Evolutionary conservation across 2,113 vertebrate genomes (phyloP).

Genomic region (Dicaeum eximium): DNA sequence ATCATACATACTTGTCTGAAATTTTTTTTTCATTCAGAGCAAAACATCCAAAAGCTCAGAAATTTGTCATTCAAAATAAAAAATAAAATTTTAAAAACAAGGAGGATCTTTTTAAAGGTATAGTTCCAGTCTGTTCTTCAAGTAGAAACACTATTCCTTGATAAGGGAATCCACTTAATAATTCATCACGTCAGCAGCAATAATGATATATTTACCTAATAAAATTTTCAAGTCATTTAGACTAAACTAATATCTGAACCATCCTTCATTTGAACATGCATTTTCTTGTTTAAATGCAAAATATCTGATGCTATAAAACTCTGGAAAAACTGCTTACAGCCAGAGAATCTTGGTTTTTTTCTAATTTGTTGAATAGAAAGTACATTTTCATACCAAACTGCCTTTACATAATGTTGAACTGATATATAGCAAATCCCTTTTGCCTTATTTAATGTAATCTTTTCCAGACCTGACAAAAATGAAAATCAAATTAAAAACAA

Average conservation of each 20-base stretch:
- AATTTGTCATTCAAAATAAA: neutral
- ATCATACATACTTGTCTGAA: neutral
- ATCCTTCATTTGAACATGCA: neutral
- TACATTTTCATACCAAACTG: neutral
- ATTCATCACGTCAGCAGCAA: neutral
- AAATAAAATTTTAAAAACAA: neutral
- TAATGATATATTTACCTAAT: neutral
- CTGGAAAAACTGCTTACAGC: neutral
- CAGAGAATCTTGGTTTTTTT: neutral
- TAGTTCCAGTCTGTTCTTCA: neutral
- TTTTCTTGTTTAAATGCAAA: neutral
- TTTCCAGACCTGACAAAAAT: slow-evolving; percentile 3
- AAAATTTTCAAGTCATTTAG: neutral
- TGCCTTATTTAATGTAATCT: slow-evolving; percentile 27
- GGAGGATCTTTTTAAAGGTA: neutral
- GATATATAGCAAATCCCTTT: neutral
- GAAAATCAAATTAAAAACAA: slow-evolving; percentile 27
- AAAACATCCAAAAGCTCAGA: neutral
- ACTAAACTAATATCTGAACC: neutral
- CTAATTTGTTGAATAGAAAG: neutral
- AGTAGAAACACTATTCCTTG: neutral
- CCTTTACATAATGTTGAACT: neutral
- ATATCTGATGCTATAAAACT: neutral
- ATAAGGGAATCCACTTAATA: neutral
- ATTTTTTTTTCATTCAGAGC: neutral